These are phyloP conservation scores for Hapalemur alaotrensis DNA, from an alignment of 2,797 vertebrate species.

Conservation along the genomic window DNA sequence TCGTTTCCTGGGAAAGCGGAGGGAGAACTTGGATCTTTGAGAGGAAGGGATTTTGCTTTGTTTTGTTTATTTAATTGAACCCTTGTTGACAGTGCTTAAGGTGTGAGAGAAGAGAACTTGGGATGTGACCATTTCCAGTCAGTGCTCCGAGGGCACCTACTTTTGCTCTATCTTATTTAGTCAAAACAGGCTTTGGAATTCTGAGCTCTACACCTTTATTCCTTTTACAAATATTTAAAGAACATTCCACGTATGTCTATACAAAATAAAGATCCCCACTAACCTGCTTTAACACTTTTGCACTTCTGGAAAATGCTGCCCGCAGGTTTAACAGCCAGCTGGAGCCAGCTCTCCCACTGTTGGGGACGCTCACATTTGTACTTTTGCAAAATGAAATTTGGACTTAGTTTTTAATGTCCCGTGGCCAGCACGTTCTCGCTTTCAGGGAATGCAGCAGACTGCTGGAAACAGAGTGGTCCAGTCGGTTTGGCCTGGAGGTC, in stretches of 20 bases:
- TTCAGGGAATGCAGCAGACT: neutral
- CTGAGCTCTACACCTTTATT: neutral
- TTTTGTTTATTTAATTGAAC: neutral
- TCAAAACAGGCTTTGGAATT: neutral
- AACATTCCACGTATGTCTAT: neutral
- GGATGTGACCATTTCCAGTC: neutral
- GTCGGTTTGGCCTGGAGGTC: neutral
- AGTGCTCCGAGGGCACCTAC: neutral
- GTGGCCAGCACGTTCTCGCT: neutral
- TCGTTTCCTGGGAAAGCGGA: accelerated
- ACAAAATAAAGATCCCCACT: neutral
- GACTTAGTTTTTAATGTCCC: neutral
- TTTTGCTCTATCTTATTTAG: neutral
- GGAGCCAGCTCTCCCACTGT: no score
- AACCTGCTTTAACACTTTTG: neutral
- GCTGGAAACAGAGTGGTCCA: accelerated
- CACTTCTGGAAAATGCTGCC: neutral
- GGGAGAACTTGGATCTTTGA: neutral
- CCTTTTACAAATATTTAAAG: neutral
- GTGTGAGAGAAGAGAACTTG: neutral
- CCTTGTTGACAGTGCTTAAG: accelerated
- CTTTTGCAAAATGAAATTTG: neutral
- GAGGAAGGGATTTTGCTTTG: neutral
- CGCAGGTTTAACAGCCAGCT: neutral
- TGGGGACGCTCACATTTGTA: accelerated